Base-by-base conservation (phyloP, 2,113 vertebrate genomes). In the Vidua macroura region DNA sequence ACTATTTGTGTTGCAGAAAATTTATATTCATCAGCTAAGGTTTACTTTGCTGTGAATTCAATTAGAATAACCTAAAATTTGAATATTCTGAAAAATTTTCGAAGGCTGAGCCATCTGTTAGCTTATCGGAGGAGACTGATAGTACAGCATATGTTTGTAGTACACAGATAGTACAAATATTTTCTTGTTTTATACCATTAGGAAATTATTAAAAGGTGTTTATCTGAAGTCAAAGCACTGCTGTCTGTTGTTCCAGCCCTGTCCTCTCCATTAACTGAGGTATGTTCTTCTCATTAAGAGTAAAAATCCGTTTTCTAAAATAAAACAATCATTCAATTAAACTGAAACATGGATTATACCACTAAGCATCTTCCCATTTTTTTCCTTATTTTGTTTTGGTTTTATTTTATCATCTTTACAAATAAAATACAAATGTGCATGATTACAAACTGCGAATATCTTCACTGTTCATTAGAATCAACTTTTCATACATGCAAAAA, bases 181-280 rank as follows among this genome's bases (percentile, higher is more conserved):
- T 89, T 53, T 49, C n/a, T 90, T 92, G 72, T 63, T 96, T 95
- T 76, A 64, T 89, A 90, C 96, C 96, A 95, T 83, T 88, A 98
- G 98, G 87, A 97, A 96, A 97, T 98, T 94, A 94, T 96, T 84
- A 97, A 90, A 87, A 68, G 78, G 35, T 98, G 98, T 83, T 98
- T 98, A 96, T 97, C 90, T 90, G 98, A 98, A 97, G 97, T 98
- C 88, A 92, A 59, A 92, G 69, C 63, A 51, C 90, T 99, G 76
- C 91, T 99, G 69, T 87, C 94, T 72, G 56, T 22, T 81, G 95
- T 88, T 78, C 75, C 87, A 89, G 96, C 89, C 25, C 15, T 10
- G 7, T 46, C 73, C 13, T 25, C 74, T 9, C 88, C 92, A 62
- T 69, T 98, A 30, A 90, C 90, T 64, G 95, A 98, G 98, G 98